Conservation (phyloP, 2,113 vertebrate species). For the Seriola aureovittata region DNA sequence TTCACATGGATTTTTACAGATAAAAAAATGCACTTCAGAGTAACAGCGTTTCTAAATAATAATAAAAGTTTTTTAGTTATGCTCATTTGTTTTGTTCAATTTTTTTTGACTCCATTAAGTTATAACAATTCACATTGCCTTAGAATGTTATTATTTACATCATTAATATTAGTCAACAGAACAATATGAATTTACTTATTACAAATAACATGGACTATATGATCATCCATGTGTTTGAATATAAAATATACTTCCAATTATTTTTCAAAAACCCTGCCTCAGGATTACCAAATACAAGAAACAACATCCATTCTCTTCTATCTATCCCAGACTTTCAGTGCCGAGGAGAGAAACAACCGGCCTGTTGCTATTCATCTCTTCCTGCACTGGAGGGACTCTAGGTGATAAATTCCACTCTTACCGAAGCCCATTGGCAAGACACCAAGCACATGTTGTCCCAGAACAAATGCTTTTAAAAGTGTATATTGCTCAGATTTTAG, state of each 20-base stretch:
- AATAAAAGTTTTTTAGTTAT: too few relatives aligned
- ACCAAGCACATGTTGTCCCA: constrained; percentile 74
- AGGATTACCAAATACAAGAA: constrained; percentile 44
- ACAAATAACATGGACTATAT: not conserved
- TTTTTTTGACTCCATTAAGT: not conserved
- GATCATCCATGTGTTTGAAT: not conserved
- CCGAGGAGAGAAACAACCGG: constrained; percentile 62
- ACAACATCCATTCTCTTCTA: constrained; percentile 57
- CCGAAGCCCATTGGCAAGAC: constrained; percentile 71
- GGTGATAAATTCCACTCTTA: constrained; percentile 76
- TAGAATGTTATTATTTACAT: too few relatives aligned
- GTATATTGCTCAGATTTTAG: constrained; percentile 71
- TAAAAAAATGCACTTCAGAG: not conserved
- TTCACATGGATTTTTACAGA: not conserved
- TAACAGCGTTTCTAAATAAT: not conserved
- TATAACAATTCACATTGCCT: not conserved
- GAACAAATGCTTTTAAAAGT: constrained; percentile 74
- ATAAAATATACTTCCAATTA: constrained; percentile 2
- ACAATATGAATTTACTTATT: not conserved
- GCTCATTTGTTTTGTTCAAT: too few relatives aligned
- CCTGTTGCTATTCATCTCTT: constrained; percentile 71
- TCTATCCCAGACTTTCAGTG: constrained; percentile 50
- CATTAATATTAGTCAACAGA: not conserved
- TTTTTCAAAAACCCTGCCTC: constrained; percentile 24
- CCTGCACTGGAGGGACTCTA: constrained; percentile 60